phyloP scores from a whole-genome alignment of 2,113 vertebrate species.

The Himantopus leucocephalus region DNA sequence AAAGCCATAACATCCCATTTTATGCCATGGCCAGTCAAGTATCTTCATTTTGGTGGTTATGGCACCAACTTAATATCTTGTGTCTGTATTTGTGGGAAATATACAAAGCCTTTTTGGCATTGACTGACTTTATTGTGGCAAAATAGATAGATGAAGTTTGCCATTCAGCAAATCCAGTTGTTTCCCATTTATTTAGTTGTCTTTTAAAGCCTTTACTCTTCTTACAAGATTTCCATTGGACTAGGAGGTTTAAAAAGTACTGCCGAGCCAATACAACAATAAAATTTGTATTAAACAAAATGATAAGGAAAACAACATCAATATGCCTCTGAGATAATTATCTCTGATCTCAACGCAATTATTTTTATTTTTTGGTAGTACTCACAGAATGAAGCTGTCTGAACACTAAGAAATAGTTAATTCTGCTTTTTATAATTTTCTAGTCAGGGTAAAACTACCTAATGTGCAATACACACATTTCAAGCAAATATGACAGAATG shows the following conservation, averaged over 20 bases:
- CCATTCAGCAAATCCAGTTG: neutral
- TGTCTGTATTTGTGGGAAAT: neutral
- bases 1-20: neutral
- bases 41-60: neutral
- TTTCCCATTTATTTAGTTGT: neutral
- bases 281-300: conserved; percentile 15
- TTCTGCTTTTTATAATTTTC: neutral
- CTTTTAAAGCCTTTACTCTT: conserved; percentile 24
- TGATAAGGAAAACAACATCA: conserved; percentile 12
- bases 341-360: neutral
- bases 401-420: neutral
- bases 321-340: conserved; percentile 26
- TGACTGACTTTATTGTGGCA: neutral
- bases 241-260: neutral
- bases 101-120: neutral
- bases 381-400: neutral
- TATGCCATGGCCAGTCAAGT: neutral
- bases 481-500: conserved; percentile 68
- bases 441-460: conserved; percentile 22
- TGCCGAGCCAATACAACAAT: neutral
- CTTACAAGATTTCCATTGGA: neutral
- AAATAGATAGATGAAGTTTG: neutral
- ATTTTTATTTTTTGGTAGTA: conserved; percentile 1
- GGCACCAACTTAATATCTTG: neutral
- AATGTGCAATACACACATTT: conserved; percentile 53